These are phyloP conservation scores for Prinia subflava DNA, from an alignment of 2,113 vertebrate genomes.

Conservation along the genomic window DNA sequence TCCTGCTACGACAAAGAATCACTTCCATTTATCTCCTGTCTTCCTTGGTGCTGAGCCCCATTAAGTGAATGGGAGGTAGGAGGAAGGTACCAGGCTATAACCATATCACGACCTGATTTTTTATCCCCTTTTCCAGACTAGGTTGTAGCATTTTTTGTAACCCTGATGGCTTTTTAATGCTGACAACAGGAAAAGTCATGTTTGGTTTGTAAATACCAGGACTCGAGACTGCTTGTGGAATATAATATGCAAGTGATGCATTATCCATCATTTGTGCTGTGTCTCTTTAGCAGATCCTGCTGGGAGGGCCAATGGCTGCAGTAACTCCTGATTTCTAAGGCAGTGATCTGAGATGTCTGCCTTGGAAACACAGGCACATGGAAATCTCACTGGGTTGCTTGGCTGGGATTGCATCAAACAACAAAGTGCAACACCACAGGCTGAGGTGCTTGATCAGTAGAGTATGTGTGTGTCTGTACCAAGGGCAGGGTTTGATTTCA, in stretches of 20 bases:
- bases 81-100: not conserved
- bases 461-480: accelerated
- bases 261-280: not conserved
- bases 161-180: not conserved
- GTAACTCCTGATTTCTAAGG: not conserved
- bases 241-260: not conserved
- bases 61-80: not conserved
- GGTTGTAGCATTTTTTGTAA: not conserved
- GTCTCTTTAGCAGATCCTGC: not conserved
- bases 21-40: not conserved
- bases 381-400: not conserved
- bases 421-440: accelerated
- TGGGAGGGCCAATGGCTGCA: not conserved
- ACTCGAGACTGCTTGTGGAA: not conserved
- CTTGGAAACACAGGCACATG: accelerated
- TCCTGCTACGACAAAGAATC: not conserved
- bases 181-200: not conserved
- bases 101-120: not conserved
- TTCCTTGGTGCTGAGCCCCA: not conserved
- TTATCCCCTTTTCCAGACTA: not conserved
- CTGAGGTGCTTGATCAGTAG: not conserved
- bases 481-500: not conserved
- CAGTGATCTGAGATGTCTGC: not conserved
- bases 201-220: not conserved
- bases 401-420: not conserved